Evolutionary conservation across 2,113 vertebrate species (phyloP), one percentile per base, ranked within the genome.

Genomic region (Tringa solitaria): DNA sequence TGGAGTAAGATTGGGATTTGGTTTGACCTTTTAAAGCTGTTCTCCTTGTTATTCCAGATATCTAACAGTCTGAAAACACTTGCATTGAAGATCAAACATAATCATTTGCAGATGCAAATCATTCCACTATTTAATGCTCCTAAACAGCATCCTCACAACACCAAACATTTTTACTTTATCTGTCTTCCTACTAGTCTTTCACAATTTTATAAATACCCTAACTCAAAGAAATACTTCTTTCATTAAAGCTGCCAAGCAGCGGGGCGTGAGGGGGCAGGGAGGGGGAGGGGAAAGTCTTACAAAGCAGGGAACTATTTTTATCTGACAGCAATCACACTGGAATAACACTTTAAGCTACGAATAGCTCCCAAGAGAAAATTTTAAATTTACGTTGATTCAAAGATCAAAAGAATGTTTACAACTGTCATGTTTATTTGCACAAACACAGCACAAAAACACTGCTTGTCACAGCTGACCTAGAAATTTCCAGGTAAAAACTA

Each of bases 351-450:
- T 6, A 73, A 90, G 32, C 50, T 88, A 96, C 59, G 10, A 95
- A 94, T 87, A 95, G 74, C 54, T 85, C 18, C 4, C 84, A 85
- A 87, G 53, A 79, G 65, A 85, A 81, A 75, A 90, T 74, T 92
- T 84, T 84, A 89, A 80, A 84, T 46, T 60, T 75, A 84, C 10
- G 3, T 4, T 63, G 54, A 91, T 74, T 95, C 51, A 70, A 77
- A 68, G 75, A 96, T 88, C 75, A 76, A 80, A 95, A 94, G 67
- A 74, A 60, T 84, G 27, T 78, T 96, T 95, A 91, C 48, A 90
- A 75, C 37, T 79, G 43, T 80, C 68, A 84, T 57, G 70, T 77
- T 87, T 94, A 70, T 86, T 92, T 70, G 91, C 16, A 90, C 22
- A 90, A 96, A 88, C 10, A 78, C 12, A 83, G 33, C 37, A 93